Base-by-base conservation (phyloP, 2,797 vertebrate species). In the Huso huso region DNA sequence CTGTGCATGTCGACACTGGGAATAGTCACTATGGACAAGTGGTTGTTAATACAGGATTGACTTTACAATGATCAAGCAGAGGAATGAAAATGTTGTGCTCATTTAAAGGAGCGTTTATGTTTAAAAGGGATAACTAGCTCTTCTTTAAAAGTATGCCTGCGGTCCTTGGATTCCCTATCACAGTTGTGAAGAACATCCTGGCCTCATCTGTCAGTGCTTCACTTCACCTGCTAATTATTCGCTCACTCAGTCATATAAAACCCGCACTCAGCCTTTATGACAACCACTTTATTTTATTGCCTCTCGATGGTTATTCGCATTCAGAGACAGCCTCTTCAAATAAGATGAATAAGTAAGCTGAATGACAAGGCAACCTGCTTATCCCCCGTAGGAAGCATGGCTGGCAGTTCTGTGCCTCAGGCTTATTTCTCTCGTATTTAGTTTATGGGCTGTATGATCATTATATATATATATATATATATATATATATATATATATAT, bases 171-270 rank as follows among this genome's bases (percentile, higher is more conserved):
- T 37, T 37, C 3, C 37, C 1, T 37, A 4, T 37, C 37, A 37
- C 37, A 37, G 37, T 37, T 37, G 37, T 37, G 37, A 37, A 37
- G 37, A 37, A 37, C 37, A 37, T 37, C 37, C 37, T 37, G 37
- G 37, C 37, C 5, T 37, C 37, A 37, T 37, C 37, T 37, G 37
- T 37, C 37, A 11, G 55, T 58, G 55, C 11, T 6, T 58, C 55
- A 11, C 7, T 58, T 7, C 55, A 11, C 12, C 55, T 58, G 55
- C 12, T n/a, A n/a, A 58, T 58, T 58, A 37, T n/a, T 11, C 12
- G 55, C 55, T 58, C 55, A 58, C 55, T 58, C 55, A 13, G 12
- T 58, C 55, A 58, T 58, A 13, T 58, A 58, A 58, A 12, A 58
- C 12, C 52, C 52, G 9, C 52, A 53, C 12, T 53, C 9, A 9